Percentiles rank a stretch among this genome's conserved stretches.
These are phyloP conservation scores for Lagria hirta DNA, from an alignment of 2,888 invertebrate species.

Conservation along the genomic window DNA sequence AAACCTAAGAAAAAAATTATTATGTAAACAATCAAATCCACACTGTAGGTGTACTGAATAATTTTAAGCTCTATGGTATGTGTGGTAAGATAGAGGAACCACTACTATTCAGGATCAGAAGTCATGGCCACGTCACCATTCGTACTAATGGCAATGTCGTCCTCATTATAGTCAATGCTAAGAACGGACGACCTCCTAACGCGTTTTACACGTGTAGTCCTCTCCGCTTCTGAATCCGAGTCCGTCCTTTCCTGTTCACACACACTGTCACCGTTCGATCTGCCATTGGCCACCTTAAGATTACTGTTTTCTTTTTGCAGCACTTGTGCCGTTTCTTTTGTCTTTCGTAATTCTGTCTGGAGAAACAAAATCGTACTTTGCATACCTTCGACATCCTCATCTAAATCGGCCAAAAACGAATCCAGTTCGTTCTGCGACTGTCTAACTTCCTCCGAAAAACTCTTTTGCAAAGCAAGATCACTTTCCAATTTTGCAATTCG, in stretches of 20 bases:
- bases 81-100: slow-evolving; percentile 7
- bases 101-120: slow-evolving; percentile 50
- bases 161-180: slow-evolving; percentile 73
- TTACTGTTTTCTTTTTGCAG: slow-evolving; percentile 62
- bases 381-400: slow-evolving; percentile 98
- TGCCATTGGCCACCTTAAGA: slow-evolving; percentile 40
- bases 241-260: slow-evolving; percentile 54
- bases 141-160: slow-evolving; percentile 69
- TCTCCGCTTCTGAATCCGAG: slow-evolving; percentile 54
- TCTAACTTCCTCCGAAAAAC: slow-evolving; percentile 94
- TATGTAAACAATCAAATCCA: too few species aligned
- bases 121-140: slow-evolving; percentile 65
- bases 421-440: slow-evolving; percentile 96
- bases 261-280: slow-evolving; percentile 40
- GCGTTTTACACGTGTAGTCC: slow-evolving; percentile 62
- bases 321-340: slow-evolving; percentile 63
- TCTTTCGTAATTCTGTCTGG: slow-evolving; percentile 88
- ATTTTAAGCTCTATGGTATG: background rate
- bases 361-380: slow-evolving; percentile 94
- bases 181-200: slow-evolving; percentile 71
- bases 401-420: slow-evolving; percentile 91
- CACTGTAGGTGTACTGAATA: too few species aligned
- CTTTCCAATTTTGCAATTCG: slow-evolving; percentile 93
- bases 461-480: slow-evolving; percentile 91
- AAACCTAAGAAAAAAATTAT: too few species aligned